phyloP scores from a whole-genome alignment of 2,888 invertebrate species.

The Brachypalpus laphriformis region DNA sequence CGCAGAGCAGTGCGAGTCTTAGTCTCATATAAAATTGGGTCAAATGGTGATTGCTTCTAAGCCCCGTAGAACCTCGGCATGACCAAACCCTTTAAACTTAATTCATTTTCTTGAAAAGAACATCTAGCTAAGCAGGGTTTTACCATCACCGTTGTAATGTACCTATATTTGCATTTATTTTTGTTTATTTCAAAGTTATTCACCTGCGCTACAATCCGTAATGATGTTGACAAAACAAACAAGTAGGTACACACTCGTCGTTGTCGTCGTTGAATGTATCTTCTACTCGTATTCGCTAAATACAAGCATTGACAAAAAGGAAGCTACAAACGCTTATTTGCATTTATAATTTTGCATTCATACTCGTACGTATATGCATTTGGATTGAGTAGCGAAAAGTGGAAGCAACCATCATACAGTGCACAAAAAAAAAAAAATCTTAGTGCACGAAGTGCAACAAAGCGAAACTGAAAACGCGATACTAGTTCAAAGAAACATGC shows the following conservation, averaged over 20 bases:
- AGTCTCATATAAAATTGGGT: too few species aligned
- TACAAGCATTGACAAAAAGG: slow-evolving; percentile 31
- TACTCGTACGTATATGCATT: not conserved
- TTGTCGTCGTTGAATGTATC: not conserved
- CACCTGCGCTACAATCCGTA: slow-evolving; percentile 7
- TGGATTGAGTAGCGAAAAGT: slow-evolving; percentile 5
- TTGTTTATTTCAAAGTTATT: not conserved
- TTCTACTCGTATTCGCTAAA: slow-evolving; percentile 14
- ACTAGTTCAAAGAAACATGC: slow-evolving; percentile 50
- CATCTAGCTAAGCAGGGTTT: not conserved
- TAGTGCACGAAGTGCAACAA: slow-evolving; percentile 60
- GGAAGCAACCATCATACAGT: slow-evolving; percentile 21
- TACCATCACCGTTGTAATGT: not conserved
- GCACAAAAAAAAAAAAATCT: slow-evolving; percentile 7
- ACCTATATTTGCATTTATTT: not conserved
- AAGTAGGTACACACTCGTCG: not conserved
- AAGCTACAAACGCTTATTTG: slow-evolving; percentile 50
- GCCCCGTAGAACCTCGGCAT: too few species aligned
- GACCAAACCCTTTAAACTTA: not conserved
- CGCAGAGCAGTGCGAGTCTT: too few species aligned
- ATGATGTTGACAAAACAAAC: slow-evolving; percentile 43
- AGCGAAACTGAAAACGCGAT: slow-evolving; percentile 63
- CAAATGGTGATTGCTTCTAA: not conserved
- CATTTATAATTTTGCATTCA: slow-evolving; percentile 43
- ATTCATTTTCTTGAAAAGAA: not conserved